Percentiles rank a stretch among this genome's conserved stretches.
Evolutionary conservation across 2,113 vertebrate genomes (phyloP).

Genomic region (Cygnus atratus): DNA sequence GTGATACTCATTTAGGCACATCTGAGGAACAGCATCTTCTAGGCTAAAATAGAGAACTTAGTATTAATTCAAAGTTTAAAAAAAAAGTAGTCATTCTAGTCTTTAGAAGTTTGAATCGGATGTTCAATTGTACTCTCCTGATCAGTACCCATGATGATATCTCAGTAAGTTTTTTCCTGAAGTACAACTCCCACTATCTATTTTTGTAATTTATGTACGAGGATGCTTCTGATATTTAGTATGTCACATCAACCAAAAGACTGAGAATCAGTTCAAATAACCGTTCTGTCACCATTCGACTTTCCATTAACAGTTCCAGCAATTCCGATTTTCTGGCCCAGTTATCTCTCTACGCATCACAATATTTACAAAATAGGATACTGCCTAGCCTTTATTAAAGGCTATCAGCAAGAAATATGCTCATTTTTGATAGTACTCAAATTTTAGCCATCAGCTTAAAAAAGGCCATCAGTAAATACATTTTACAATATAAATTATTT

Average conservation of each 20-base stretch:
- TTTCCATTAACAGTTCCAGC: background rate
- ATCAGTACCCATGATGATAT: background rate
- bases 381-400: background rate
- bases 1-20: slow-evolving; percentile 92
- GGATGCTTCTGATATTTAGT: background rate
- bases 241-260: background rate
- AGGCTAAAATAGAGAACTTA: slow-evolving; percentile 32
- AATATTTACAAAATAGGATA: background rate
- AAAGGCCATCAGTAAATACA: background rate
- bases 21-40: slow-evolving; percentile 32
- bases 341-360: background rate
- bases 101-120: background rate
- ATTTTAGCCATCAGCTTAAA: background rate
- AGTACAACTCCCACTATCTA: background rate
- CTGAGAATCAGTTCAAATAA: background rate
- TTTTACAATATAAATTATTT: background rate
- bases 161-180: background rate
- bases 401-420: background rate
- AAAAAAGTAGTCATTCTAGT: background rate
- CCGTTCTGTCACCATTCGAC: background rate
- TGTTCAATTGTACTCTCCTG: background rate
- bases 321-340: background rate
- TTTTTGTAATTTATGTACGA: background rate
- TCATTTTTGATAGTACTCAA: background rate
- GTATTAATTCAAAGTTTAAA: background rate